Base-by-base conservation (phyloP, 2,888 invertebrate species). In the Anorthoa munda region DNA sequence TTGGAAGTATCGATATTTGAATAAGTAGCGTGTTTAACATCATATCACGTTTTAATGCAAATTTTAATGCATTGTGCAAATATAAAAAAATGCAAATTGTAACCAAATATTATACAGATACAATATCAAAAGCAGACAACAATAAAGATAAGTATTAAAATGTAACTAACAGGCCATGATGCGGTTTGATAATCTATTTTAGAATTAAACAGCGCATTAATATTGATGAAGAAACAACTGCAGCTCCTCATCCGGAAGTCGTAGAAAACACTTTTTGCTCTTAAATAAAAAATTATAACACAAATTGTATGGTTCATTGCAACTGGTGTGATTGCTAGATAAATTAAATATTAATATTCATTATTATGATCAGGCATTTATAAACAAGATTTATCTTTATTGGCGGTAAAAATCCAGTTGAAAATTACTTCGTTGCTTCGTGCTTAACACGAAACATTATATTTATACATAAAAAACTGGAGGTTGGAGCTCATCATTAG, bases 61-160 rank as follows among this genome's bases (percentile, higher is more conserved):
- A 81, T 87, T 61, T 59, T 58, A 68, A 77, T 81, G 64, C 74
- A 82, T 79, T 82, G 60, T 78, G 58, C 51, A 51, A 64, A 67
- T 68, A 73, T 31, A 71, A 79, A 82, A 75, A 71, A 79, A 88
- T 89, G 81, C 77, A 81, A 83, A 85, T 83, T 59, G 73, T 66
- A 70, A 66, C 77, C 82, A 79, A 82, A 81, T 81, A 67, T 66
- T 75, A 65, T 23, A 45, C 46, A 11, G 51, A 75, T 77, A 18
- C 31, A 76, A 69, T 66, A 63, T 66, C 17, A 39, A 77, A 77
- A 72, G 66, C 50, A 74, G 63, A 69, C 64, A 67, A 78, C 55
- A 70, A 77, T 73, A 70, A 53, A 77, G 55, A 59, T 13, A 58
- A 55, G n/a, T 21, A 60, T 64, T 31, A 50, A 58, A 53, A 65